Conservation (phyloP, 2,888 invertebrate species). For the Phalera bucephala region DNA sequence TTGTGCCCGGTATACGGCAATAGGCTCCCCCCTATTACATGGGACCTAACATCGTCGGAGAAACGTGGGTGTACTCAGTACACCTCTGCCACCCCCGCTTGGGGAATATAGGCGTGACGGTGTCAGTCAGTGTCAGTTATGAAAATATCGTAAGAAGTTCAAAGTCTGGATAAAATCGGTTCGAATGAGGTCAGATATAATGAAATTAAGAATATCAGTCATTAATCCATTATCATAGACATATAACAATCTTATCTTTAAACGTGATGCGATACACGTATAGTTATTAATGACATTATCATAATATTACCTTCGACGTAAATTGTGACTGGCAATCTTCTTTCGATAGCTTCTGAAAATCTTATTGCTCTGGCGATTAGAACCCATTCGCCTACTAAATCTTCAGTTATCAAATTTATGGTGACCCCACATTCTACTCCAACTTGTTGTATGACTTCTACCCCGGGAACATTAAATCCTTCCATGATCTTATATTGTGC, state of each 20-base stretch:
- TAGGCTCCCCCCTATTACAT: too few species aligned
- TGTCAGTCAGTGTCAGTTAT: too few species aligned
- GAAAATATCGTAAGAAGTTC: too few species aligned
- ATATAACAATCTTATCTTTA: conserved; percentile 43
- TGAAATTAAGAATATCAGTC: too few species aligned
- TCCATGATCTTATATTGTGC: conserved; percentile 39
- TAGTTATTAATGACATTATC: conserved; percentile 31
- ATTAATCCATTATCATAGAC: conserved; percentile 26
- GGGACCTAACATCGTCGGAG: too few species aligned
- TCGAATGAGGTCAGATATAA: too few species aligned
- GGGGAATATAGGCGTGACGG: too few species aligned
- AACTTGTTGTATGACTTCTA: conserved; percentile 35
- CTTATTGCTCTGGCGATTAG: conserved; percentile 47
- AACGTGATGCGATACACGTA: conserved; percentile 62
- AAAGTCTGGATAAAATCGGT: conserved; percentile 11
- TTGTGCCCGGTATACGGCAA: too few species aligned
- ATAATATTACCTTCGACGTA: conserved; percentile 57
- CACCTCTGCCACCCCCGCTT: too few species aligned
- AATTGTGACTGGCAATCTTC: conserved; percentile 52
- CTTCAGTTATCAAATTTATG: conserved; percentile 39
- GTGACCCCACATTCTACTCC: conserved; percentile 47
- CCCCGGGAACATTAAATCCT: conserved; percentile 38
- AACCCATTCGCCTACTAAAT: conserved; percentile 56
- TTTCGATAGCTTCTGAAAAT: conserved; percentile 40
- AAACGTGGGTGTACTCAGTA: too few species aligned